phyloP scores from a whole-genome alignment of 2,797 vertebrate genomes.

The Falco columbarius region DNA sequence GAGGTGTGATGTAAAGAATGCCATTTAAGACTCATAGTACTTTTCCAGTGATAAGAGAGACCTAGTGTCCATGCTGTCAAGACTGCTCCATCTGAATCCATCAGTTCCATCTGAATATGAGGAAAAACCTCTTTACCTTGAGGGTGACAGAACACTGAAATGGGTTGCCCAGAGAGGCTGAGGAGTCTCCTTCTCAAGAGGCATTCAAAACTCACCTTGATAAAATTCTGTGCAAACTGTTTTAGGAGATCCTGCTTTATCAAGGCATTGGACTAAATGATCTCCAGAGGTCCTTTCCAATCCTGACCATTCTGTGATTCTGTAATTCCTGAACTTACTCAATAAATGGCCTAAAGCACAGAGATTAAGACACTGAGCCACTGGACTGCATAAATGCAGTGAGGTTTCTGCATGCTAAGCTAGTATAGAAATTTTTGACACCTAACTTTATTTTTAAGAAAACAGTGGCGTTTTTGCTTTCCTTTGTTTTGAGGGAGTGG shows the following conservation, averaged over 20 bases:
- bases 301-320: too few species aligned
- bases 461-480: rapidly evolving
- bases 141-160: too few species aligned
- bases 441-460: background rate
- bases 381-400: background rate
- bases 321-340: background rate
- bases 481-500: rapidly evolving
- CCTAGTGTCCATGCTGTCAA: background rate
- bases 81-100: background rate
- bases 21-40: background rate
- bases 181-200: too few species aligned
- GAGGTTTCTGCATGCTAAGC: background rate
- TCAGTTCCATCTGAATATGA: too few species aligned
- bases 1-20: background rate
- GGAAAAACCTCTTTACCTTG: too few species aligned
- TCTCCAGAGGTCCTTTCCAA: too few species aligned
- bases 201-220: too few species aligned
- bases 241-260: too few species aligned
- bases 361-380: background rate
- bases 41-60: background rate
- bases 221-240: too few species aligned
- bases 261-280: too few species aligned
- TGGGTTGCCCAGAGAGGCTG: too few species aligned
- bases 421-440: background rate
- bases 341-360: background rate